Conservation (phyloP, 1,140 invertebrate species). For the Drosophila truncata region DNA sequence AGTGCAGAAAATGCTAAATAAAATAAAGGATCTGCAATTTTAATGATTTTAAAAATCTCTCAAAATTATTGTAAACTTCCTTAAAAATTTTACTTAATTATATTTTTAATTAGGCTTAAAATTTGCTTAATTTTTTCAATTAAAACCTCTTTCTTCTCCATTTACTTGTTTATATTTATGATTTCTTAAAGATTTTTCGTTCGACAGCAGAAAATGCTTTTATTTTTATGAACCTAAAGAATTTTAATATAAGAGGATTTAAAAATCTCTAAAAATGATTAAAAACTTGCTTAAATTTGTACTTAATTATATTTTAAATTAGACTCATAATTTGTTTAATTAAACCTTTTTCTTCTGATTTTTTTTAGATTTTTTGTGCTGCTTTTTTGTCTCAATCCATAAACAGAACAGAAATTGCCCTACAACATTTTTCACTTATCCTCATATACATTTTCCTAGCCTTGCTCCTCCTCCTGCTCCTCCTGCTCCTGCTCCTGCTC, state of each 20-base stretch:
- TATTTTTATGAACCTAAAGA: too few species aligned
- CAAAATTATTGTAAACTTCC: background rate
- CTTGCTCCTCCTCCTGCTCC: background rate
- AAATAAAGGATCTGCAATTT: background rate
- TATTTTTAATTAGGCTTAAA: background rate
- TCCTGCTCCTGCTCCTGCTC: background rate
- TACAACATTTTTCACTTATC: conserved; percentile 53
- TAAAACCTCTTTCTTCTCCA: background rate
- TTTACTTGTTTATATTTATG: background rate
- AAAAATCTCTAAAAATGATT: background rate
- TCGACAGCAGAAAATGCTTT: too few species aligned
- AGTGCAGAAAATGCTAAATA: background rate
- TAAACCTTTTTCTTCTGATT: background rate
- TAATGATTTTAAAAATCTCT: background rate
- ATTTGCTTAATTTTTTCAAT: background rate
- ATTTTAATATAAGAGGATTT: too few species aligned
- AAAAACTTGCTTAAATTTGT: background rate
- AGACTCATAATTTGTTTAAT: background rate
- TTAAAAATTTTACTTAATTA: background rate
- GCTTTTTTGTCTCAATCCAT: conserved; percentile 3
- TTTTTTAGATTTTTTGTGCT: background rate
- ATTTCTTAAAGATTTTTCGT: too few species aligned
- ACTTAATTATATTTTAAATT: background rate
- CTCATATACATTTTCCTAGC: conserved; percentile 21
- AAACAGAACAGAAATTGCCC: conserved; percentile 24